Percentiles rank a stretch among this genome's conserved stretches.
These are phyloP conservation scores for Cremastobaeus sp. DNA, from an alignment of 2,888 invertebrate genomes.

Conservation along the genomic window DNA sequence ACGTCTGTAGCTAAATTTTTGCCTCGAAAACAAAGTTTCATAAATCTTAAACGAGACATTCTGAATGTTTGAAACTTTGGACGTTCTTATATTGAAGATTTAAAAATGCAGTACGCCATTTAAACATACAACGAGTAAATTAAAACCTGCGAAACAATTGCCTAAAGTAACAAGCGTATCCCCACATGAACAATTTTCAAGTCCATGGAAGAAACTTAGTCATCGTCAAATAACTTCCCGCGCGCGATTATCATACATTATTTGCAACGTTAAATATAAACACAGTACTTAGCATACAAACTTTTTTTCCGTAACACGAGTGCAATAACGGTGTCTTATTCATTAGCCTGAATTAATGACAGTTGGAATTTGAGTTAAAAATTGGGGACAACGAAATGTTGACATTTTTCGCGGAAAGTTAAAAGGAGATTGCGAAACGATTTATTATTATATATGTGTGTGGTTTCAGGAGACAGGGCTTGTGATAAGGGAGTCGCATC, in stretches of 20 bases:
- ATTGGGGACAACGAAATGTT: too few relatives aligned
- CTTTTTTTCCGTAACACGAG: too few relatives aligned
- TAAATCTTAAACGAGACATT: slow-evolving; percentile 39
- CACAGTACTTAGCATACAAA: too few relatives aligned
- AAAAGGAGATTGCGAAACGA: too few relatives aligned
- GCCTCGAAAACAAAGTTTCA: slow-evolving; percentile 32
- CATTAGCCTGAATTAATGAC: too few relatives aligned
- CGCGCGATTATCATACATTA: slow-evolving; percentile 31
- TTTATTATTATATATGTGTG: slow-evolving; percentile 16
- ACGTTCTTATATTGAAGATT: slow-evolving; percentile 33
- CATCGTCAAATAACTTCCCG: slow-evolving; percentile 6
- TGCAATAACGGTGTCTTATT: too few relatives aligned
- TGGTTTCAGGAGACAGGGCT: slow-evolving; percentile 20
- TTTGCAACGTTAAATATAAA: slow-evolving; percentile 9
- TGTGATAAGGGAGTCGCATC: slow-evolving; percentile 38
- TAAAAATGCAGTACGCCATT: slow-evolving; percentile 26
- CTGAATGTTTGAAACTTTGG: slow-evolving; percentile 43
- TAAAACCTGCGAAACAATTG: slow-evolving; percentile 36
- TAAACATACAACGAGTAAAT: slow-evolving; percentile 40
- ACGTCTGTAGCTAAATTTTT: slow-evolving; percentile 33
- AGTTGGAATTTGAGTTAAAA: too few relatives aligned
- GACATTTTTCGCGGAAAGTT: too few relatives aligned
- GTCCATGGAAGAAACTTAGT: slow-evolving; percentile 38
- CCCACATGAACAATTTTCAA: slow-evolving; percentile 46
- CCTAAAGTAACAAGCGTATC: slow-evolving; percentile 37